These are phyloP conservation scores for Smittia aterrima DNA, from an alignment of 2,888 invertebrate genomes.

Conservation along the genomic window DNA sequence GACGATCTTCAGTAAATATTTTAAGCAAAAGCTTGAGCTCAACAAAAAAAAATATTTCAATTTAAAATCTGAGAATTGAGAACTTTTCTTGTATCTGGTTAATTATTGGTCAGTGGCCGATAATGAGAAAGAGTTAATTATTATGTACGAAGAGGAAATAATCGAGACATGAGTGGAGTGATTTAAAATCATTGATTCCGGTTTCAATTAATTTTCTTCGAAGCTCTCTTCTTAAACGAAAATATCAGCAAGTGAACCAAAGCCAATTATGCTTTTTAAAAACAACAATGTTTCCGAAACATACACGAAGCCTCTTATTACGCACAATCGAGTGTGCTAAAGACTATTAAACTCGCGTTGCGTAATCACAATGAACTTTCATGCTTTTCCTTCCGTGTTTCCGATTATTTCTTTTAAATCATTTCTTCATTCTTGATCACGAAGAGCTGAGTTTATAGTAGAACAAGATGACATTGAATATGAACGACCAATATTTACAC, in stretches of 20 bases:
- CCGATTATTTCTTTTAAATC: background rate
- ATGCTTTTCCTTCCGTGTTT: background rate
- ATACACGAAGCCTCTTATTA: constrained; percentile 37
- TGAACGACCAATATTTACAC: background rate
- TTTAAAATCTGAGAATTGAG: no score
- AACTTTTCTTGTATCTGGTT: no score
- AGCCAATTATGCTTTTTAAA: constrained; percentile 27
- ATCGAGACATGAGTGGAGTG: no score
- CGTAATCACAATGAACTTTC: constrained; percentile 11
- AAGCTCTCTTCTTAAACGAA: background rate
- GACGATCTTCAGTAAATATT: no score
- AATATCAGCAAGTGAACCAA: background rate
- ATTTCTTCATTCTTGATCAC: background rate
- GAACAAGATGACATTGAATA: background rate
- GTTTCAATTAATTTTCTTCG: background rate
- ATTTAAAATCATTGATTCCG: constrained; percentile 16
- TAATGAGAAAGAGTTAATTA: no score
- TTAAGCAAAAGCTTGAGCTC: no score
- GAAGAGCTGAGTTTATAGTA: background rate
- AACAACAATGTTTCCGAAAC: background rate
- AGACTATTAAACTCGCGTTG: constrained; percentile 23
- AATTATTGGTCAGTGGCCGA: no score
- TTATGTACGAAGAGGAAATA: no score
- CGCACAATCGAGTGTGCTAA: constrained; percentile 40
- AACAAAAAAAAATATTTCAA: no score